Conservation (phyloP, 2,797 vertebrate species). For the Sebastes matsubarae region DNA sequence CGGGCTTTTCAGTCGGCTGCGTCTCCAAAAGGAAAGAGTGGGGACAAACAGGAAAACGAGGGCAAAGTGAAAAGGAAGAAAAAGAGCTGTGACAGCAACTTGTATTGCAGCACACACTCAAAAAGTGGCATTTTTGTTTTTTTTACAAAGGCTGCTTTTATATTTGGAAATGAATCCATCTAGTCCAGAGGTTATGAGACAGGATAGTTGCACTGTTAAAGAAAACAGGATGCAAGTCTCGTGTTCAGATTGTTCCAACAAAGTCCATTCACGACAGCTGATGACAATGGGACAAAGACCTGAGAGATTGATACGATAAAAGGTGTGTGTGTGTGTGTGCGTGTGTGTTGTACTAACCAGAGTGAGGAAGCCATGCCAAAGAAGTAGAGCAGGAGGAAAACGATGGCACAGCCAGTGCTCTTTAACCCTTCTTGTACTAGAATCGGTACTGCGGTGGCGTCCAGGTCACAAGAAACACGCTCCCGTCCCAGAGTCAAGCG, state of each 20-base stretch:
- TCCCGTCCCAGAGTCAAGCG: constrained; percentile 95
- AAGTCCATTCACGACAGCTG: constrained; percentile 26
- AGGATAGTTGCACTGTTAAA: constrained; percentile 46
- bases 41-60: constrained; percentile 58
- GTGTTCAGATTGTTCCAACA: constrained; percentile 60
- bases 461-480: constrained; percentile 98
- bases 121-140: constrained; percentile 3
- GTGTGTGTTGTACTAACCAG: constrained; percentile 84
- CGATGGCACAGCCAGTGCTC: constrained; percentile 98
- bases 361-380: constrained; percentile 99
- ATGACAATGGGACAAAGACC: constrained; percentile 49
- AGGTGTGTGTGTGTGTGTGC: background rate
- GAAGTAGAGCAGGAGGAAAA: constrained; percentile 99
- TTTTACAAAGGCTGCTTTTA: constrained; percentile 18
- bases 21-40: constrained; percentile 26
- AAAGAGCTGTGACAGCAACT: constrained; percentile 52
- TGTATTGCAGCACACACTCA: constrained; percentile 15
- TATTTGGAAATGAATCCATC: constrained; percentile 51
- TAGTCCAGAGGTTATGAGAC: constrained; percentile 58
- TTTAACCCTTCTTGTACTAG: constrained; percentile 98
- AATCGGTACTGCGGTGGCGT: constrained; percentile 92
- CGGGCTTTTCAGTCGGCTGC: constrained; percentile 9
- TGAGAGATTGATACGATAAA: constrained; percentile 21
- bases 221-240: constrained; percentile 69
- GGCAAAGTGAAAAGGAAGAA: constrained; percentile 61